Evolutionary conservation across 2,113 vertebrate genomes (phyloP).

Genomic region (Arothron firmamentum): DNA sequence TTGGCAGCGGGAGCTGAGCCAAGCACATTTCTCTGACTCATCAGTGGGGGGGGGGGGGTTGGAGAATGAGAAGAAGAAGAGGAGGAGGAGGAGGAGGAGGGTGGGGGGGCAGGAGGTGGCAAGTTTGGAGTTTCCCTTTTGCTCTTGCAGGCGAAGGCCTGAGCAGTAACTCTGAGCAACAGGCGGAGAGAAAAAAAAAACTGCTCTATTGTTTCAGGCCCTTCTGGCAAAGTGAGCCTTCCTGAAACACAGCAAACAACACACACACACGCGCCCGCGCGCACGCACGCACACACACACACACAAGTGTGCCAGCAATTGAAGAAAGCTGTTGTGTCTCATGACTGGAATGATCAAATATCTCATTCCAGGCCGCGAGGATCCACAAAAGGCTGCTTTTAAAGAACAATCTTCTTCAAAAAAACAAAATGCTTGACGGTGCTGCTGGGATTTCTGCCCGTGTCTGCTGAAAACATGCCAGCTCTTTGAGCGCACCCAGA

Average conservation of each 20-base stretch:
- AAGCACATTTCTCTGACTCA: constrained; percentile 78
- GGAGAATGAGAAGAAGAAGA: neutral
- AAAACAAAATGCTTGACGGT: neutral
- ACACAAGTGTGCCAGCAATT: constrained; percentile 7
- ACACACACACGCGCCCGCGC: constrained; percentile 5
- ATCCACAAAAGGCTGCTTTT: no score
- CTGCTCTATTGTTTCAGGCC: constrained; percentile 64
- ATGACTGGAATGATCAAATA: neutral
- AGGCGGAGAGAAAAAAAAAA: constrained; percentile 45
- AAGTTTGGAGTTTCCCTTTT: constrained; percentile 64
- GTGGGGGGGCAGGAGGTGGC: constrained; percentile 51
- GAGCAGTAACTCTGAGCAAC: constrained; percentile 35
- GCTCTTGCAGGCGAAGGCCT: constrained; percentile 47
- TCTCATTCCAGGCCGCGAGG: neutral
- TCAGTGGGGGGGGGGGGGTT: constrained; percentile 36
- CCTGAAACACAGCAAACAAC: constrained; percentile 61
- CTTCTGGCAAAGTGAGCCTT: constrained; percentile 55
- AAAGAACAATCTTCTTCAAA: no score
- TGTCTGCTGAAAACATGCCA: constrained; percentile 2
- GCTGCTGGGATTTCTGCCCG: neutral
- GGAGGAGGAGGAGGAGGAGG: neutral
- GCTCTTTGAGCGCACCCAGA: neutral
- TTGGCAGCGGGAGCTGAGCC: constrained; percentile 49
- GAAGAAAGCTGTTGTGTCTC: no score
- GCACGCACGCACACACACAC: constrained; percentile 13